These are phyloP conservation scores for Caenorhabditis zanzibari DNA, from an alignment of 2,888 invertebrate species.

Conservation along the genomic window DNA sequence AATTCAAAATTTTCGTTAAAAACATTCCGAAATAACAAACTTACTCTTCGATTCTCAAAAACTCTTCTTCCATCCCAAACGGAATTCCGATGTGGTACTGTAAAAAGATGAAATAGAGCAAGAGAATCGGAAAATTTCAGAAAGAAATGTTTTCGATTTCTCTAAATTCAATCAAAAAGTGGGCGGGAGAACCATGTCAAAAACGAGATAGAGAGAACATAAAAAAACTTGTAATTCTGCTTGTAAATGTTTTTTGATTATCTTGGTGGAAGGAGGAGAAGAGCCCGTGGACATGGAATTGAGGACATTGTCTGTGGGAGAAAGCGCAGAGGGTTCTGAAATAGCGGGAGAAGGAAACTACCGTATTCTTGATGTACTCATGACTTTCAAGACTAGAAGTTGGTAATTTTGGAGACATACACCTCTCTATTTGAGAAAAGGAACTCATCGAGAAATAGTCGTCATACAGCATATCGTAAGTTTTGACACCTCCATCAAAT, in stretches of 20 bases:
- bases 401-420: no score
- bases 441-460: no score
- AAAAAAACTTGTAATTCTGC: slow-evolving; percentile 15
- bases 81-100: not conserved
- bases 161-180: slow-evolving; percentile 22
- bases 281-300: not conserved
- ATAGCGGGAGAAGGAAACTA: no score
- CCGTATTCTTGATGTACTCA: no score
- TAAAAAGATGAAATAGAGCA: not conserved
- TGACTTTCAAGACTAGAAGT: no score
- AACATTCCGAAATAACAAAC: not conserved
- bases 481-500: no score
- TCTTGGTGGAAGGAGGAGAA: not conserved
- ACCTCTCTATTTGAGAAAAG: no score
- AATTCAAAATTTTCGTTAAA: not conserved
- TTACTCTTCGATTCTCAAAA: slow-evolving; percentile 38
- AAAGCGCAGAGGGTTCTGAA: no score
- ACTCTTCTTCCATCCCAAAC: not conserved
- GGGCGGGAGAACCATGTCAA: not conserved
- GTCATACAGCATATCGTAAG: no score
- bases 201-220: slow-evolving; percentile 12
- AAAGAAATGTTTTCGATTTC: slow-evolving; percentile 28
- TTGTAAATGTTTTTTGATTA: slow-evolving; percentile 17
- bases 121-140: not conserved
- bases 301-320: no score